Conservation (phyloP, 1,140 invertebrate species). For the Drosophila tani region DNA sequence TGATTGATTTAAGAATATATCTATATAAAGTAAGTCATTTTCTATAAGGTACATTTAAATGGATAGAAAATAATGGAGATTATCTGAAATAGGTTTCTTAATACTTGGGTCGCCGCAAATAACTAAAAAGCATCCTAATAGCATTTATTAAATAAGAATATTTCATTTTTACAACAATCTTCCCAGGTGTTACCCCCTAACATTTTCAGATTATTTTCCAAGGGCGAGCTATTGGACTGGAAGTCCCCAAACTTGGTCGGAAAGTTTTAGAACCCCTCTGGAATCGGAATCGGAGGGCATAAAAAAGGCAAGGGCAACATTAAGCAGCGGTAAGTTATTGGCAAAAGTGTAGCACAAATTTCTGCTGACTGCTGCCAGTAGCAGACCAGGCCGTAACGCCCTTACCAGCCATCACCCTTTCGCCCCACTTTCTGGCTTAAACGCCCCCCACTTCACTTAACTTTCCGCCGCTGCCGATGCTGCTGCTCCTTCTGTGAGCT, state of each 20-base stretch:
- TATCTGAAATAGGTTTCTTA: too few species aligned
- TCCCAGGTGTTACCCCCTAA: too few species aligned
- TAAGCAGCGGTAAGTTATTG: constrained; percentile 65
- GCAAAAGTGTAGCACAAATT: constrained; percentile 63
- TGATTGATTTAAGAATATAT: too few species aligned
- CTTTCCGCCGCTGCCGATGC: constrained; percentile 24
- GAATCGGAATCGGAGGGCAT: constrained; percentile 2
- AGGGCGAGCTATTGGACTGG: background rate
- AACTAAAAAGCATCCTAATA: too few species aligned
- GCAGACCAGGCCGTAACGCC: constrained; percentile 43
- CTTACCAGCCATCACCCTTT: too few species aligned
- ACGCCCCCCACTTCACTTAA: constrained; percentile 74
- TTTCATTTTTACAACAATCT: background rate
- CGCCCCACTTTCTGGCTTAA: constrained; percentile 53
- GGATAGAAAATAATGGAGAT: too few species aligned
- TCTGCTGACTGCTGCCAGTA: constrained; percentile 69
- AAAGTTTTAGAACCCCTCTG: constrained; percentile 12
- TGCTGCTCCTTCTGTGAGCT: constrained; percentile 15
- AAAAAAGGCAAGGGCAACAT: constrained; percentile 36
- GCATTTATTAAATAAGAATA: too few species aligned
- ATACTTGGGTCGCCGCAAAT: too few species aligned
- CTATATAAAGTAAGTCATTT: too few species aligned
- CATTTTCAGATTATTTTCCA: constrained; percentile 13
- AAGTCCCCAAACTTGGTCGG: background rate
- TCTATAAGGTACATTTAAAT: too few species aligned